phyloP scores from a whole-genome alignment of 2,113 vertebrate species.

The Archilochus colubris region DNA sequence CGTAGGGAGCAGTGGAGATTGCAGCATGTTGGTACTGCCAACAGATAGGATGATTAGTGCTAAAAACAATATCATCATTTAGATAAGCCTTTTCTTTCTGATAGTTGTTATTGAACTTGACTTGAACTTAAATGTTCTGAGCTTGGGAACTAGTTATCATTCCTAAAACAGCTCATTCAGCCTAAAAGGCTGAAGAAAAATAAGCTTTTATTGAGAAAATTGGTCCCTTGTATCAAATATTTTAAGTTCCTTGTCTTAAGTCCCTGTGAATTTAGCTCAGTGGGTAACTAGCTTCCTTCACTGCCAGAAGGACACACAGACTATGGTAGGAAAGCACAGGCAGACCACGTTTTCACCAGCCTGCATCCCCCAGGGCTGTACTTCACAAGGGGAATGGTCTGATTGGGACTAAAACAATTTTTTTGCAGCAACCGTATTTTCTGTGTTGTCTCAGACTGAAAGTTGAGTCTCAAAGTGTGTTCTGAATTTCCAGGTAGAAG shows the following conservation, averaged over 20 bases:
- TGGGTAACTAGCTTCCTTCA: not conserved
- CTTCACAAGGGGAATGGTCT: not conserved
- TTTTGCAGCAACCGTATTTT: not conserved
- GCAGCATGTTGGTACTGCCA: constrained; percentile 67
- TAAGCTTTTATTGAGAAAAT: not conserved
- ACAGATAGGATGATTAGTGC: constrained; percentile 65
- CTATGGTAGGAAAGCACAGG: not conserved
- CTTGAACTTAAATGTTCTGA: constrained; percentile 50
- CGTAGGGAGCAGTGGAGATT: constrained; percentile 63
- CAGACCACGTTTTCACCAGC: not conserved
- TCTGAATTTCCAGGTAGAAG: not conserved
- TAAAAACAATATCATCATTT: constrained; percentile 69
- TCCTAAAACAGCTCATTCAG: constrained; percentile 1
- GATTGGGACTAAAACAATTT: not conserved
- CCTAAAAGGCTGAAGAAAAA: not conserved
- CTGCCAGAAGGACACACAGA: not conserved
- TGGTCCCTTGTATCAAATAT: not conserved
- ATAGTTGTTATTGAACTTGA: constrained; percentile 47
- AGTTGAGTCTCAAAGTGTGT: not conserved
- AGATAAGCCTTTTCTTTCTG: constrained; percentile 64
- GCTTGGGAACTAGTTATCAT: not conserved
- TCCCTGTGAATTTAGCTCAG: not conserved
- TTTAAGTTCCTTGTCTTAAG: not conserved
- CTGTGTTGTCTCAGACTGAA: not conserved
- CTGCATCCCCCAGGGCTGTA: not conserved